These are phyloP conservation scores for Ypsolopha scabrella DNA, from an alignment of 2,888 invertebrate species.

Conservation along the genomic window DNA sequence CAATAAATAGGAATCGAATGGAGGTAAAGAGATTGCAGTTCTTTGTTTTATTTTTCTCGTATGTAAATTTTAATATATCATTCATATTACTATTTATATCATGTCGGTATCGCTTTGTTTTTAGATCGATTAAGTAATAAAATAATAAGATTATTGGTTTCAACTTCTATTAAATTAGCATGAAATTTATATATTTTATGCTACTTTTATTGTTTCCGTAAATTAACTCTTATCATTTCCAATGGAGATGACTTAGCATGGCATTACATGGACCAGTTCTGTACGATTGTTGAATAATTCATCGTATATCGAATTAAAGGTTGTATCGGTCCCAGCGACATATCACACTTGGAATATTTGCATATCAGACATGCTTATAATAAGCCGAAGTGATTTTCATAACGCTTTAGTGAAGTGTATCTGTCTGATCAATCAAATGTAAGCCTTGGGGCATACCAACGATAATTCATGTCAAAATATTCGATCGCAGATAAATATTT, in stretches of 20 bases:
- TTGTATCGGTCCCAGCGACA: constrained; percentile 30
- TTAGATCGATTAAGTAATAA: background rate
- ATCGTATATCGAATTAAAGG: constrained; percentile 45
- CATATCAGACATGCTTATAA: constrained; percentile 36
- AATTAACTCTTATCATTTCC: constrained; percentile 14
- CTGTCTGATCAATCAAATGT: background rate
- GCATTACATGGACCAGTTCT: constrained; percentile 31
- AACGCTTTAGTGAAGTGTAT: background rate
- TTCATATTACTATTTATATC: no score
- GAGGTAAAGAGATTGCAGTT: no score
- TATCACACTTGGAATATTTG: constrained; percentile 33
- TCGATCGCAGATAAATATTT: no score
- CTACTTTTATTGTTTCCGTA: background rate
- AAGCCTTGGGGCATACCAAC: no score
- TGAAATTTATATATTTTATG: background rate
- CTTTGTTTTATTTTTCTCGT: no score
- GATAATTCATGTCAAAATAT: no score
- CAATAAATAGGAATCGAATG: no score
- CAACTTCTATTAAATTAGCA: no score
- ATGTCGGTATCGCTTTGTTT: no score
- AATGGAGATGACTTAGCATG: constrained; percentile 22
- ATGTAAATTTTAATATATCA: no score
- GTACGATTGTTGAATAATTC: constrained; percentile 43
- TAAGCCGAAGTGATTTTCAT: background rate
- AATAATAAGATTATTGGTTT: background rate